Base-by-base conservation (phyloP, 2,113 vertebrate species). In the Chionodraco myersi region DNA sequence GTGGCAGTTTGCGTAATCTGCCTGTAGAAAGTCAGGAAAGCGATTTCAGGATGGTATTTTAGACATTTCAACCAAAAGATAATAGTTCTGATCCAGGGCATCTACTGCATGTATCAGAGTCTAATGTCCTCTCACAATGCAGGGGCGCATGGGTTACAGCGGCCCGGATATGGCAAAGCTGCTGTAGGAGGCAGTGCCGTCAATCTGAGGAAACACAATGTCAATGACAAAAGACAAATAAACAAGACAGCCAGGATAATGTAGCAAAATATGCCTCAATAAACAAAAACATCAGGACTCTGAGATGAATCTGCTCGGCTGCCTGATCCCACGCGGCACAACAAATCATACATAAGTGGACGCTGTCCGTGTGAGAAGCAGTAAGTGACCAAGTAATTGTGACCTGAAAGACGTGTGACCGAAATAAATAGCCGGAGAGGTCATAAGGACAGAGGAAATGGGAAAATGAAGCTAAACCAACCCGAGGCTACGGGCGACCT, bases 171-270 rank as follows among this genome's bases (percentile, higher is more conserved):
- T 47, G 82, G 34, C 8, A 36, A 62, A 72, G 86, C 85, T 89
- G 89, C 75, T 65, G 65, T 59, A 87, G 69, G 82, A 72, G 72
- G 75, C 76, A 15, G 34, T 8, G 59, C 51, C 84, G 86, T 90
- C 90, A 88, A 91, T 93, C 58, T 77, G 57, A 82, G 82, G 73
- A 79, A 72, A 12, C 72, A 79, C 81, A 70, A 75, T 53, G 69
- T 87, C 90, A 92, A 90, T 89, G 89, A 77, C 79, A 82, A 83
- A 83, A 51, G 30, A 71, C 63, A 84, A 90, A 90, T 86, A 93
- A 91, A 92, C 80, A 91, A 36, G 51, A 75, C 63, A 16, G 52
- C 23, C 66, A 4, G 49, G 47, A 65, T 70, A 79, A 83, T 58
- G 47, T 7, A 52, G 64, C 58, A 80, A 41, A 85, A 83, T 72